These are phyloP conservation scores for Pithecia hirsuta DNA, from an alignment of 2,797 vertebrate species.

Conservation along the genomic window DNA sequence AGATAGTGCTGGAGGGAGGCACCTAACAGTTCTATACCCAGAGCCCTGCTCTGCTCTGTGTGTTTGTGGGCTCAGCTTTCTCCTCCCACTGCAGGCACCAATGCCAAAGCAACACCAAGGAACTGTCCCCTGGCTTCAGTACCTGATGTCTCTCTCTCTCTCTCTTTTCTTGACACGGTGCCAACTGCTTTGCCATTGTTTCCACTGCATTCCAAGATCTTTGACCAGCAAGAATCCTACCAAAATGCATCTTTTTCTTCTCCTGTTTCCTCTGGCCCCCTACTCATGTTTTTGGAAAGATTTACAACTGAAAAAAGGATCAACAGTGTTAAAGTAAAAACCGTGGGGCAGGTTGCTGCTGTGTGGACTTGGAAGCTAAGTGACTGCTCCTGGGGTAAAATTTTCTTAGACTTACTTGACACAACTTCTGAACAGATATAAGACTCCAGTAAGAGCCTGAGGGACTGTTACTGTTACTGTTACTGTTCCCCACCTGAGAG, in stretches of 20 bases:
- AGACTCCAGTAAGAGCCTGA: neutral
- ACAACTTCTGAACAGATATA: neutral
- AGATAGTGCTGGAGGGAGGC: conserved; percentile 50
- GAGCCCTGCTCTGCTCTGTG: neutral
- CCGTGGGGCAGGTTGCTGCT: neutral
- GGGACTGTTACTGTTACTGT: neutral
- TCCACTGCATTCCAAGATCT: neutral
- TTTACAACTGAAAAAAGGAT: neutral
- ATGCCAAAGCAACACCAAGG: conserved; percentile 1
- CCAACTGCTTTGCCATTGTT: neutral
- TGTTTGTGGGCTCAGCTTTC: neutral
- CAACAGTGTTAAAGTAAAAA: neutral
- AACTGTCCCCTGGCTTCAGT: neutral
- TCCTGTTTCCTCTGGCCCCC: neutral
- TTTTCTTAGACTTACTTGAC: neutral
- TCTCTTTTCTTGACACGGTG: neutral
- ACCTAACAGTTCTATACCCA: conserved; percentile 45
- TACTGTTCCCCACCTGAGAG: no score
- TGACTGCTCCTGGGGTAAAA: neutral
- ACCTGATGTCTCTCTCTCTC: neutral
- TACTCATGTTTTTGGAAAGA: neutral
- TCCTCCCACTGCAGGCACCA: conserved; percentile 70
- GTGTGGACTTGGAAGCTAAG: neutral
- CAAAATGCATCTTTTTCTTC: neutral
- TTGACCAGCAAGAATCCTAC: neutral